Conservation (phyloP, 23 tunicate species). For the Styela plicata region DNA sequence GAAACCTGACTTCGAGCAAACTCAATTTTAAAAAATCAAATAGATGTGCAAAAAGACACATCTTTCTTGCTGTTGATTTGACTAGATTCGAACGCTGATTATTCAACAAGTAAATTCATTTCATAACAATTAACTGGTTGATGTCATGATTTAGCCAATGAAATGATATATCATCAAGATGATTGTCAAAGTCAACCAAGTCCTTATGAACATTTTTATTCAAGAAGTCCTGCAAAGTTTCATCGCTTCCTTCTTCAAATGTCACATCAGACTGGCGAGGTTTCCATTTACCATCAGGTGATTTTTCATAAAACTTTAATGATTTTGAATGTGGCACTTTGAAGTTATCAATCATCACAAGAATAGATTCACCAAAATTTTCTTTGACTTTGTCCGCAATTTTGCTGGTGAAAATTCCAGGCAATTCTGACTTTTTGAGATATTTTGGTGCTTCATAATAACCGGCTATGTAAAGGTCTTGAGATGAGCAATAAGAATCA, state of each 20-base stretch:
- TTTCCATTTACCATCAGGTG: slow-evolving; percentile 58
- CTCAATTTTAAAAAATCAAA: too few species aligned
- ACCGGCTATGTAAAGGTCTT: slow-evolving; percentile 77
- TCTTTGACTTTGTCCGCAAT: slow-evolving; percentile 65
- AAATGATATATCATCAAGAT: slow-evolving; percentile 72
- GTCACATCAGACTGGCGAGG: slow-evolving; percentile 14
- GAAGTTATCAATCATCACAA: slow-evolving; percentile 62
- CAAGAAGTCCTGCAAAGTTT: slow-evolving; percentile 38
- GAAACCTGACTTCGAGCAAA: too few species aligned
- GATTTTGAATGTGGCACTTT: slow-evolving; percentile 54
- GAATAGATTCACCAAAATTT: slow-evolving; percentile 27
- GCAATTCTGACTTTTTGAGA: slow-evolving; percentile 5
- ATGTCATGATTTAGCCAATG: slow-evolving; percentile 84
- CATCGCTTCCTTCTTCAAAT: slow-evolving; percentile 41
- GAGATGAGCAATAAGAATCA: slow-evolving; percentile 60
- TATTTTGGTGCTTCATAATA: slow-evolving; percentile 68
- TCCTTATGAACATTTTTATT: slow-evolving; percentile 61
- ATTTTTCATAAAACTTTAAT: slow-evolving; percentile 43
- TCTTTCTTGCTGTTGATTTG: too few species aligned
- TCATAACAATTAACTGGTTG: slow-evolving; percentile 60
- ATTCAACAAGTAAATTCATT: too few species aligned
- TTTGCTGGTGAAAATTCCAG: slow-evolving; percentile 14
- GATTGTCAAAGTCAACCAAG: slow-evolving; percentile 85
- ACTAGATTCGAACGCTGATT: too few species aligned
- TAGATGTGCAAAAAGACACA: too few species aligned